These are phyloP conservation scores for Etheostoma cragini DNA, from an alignment of 2,113 vertebrate genomes.

Conservation along the genomic window DNA sequence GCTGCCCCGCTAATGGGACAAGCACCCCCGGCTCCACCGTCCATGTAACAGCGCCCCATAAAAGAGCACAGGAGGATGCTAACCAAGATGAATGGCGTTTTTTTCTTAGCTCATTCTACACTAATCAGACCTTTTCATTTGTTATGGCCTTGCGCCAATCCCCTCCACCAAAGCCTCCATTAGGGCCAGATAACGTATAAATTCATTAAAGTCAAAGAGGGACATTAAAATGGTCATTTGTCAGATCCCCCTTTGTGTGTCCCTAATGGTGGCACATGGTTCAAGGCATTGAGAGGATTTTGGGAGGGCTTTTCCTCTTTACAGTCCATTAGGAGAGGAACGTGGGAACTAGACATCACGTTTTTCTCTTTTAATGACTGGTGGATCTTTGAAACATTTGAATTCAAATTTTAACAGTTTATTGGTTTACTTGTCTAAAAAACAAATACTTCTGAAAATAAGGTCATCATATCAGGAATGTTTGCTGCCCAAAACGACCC, in stretches of 20 bases:
- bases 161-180: constrained; percentile 79
- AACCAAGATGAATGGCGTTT: constrained; percentile 86
- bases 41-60: constrained; percentile 82
- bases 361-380: constrained; percentile 25
- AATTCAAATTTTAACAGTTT: background rate
- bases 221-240: constrained; percentile 85
- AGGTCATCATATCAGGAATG: background rate
- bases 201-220: constrained; percentile 89
- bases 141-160: constrained; percentile 73
- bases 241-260: constrained; percentile 83
- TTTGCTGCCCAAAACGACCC: background rate
- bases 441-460: background rate
- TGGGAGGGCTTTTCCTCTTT: constrained; percentile 31
- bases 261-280: constrained; percentile 87
- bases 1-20: constrained; percentile 78
- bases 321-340: constrained; percentile 39
- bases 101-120: constrained; percentile 83
- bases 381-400: background rate
- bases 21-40: constrained; percentile 71
- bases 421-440: background rate
- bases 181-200: constrained; percentile 83
- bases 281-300: constrained; percentile 80
- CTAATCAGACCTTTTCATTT: constrained; percentile 87
- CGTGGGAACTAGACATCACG: constrained; percentile 63
- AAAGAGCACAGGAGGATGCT: constrained; percentile 86